Base-by-base conservation (phyloP, 2,888 invertebrate genomes). In the Eucriotettix oculatus region DNA sequence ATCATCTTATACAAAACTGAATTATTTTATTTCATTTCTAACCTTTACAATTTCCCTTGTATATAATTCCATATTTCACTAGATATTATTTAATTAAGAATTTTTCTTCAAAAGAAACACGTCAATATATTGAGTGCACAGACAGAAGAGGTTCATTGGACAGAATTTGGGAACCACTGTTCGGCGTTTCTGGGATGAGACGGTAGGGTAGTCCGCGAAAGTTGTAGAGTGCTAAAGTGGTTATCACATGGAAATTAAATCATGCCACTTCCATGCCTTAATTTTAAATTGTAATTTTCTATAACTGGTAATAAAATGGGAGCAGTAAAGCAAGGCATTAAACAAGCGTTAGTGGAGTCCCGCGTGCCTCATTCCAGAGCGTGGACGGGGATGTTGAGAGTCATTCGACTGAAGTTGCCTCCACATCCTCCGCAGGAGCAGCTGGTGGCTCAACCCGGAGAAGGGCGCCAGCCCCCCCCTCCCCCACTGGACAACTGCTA, bases 301-400 rank as follows among this genome's bases (percentile, higher is more conserved):
- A 29, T 29, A 48, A 48, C n/a, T 42, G 42, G 42, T 56, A 43
- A 42, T 10, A 42, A n/a, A n/a, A 42, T 56, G 42, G 43, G 56
- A 42, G 42, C 42, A 10, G 56, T n/a, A 17, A 42, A 42, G 56
- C 42, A 17, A 52, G 48, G 59, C 58, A 57, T 58, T 56, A 61
- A 59, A 59, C 57, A 52, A 54, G 59, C 58, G 56, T 58, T 56
- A 61, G 61, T 61, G 59, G 57, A 48, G 60, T 62, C 63, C 60
- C 59, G 59, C 63, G 54, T 60, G 59, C 54, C 58, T 59, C 62
- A 42, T 66, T 65, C 56, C 64, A 67, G 67, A 66, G 63, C 58
- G 65, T 65, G 61, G 67, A 65, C 57, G 64, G 65, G 58, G 65
- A 62, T 60, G 62, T 58, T 59, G 65, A 65, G 62, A 61, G 63